These are phyloP conservation scores for Chaetodon trifascialis DNA, from an alignment of 2,113 vertebrate species.

Conservation along the genomic window DNA sequence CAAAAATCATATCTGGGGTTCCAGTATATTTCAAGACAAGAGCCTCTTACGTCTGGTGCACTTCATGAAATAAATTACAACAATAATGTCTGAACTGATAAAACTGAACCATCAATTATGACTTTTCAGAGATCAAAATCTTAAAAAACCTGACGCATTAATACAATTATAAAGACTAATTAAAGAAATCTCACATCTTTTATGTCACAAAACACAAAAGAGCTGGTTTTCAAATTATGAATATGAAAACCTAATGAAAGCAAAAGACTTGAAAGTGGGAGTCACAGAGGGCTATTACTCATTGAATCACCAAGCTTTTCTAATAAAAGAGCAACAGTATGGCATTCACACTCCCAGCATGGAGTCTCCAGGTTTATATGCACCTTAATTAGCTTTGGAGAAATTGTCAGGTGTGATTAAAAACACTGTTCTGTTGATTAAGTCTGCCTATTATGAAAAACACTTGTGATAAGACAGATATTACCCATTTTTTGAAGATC, in stretches of 20 bases:
- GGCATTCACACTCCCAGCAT: slow-evolving; percentile 15
- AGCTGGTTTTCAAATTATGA: not conserved
- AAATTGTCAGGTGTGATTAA: slow-evolving; percentile 6
- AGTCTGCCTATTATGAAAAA: not conserved
- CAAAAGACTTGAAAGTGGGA: not conserved
- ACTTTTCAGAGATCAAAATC: not conserved
- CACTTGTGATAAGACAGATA: too few relatives aligned
- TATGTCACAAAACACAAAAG: not conserved
- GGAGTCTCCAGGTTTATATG: not conserved
- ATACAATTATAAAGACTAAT: not conserved
- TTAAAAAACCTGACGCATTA: not conserved
- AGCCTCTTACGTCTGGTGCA: not conserved
- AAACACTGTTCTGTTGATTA: not conserved
- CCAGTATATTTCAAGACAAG: not conserved
- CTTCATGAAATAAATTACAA: not conserved
- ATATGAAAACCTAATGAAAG: not conserved
- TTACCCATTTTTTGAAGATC: not conserved
- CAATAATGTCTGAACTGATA: not conserved
- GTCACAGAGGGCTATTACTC: not conserved
- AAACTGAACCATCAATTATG: not conserved
- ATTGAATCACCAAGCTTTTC: not conserved
- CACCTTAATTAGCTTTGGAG: slow-evolving; percentile 22
- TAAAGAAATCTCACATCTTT: not conserved
- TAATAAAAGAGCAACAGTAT: not conserved
- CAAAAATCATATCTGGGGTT: not conserved